Evolutionary conservation across 2,113 vertebrate genomes (phyloP).

Genomic region (Paralichthys olivaceus): DNA sequence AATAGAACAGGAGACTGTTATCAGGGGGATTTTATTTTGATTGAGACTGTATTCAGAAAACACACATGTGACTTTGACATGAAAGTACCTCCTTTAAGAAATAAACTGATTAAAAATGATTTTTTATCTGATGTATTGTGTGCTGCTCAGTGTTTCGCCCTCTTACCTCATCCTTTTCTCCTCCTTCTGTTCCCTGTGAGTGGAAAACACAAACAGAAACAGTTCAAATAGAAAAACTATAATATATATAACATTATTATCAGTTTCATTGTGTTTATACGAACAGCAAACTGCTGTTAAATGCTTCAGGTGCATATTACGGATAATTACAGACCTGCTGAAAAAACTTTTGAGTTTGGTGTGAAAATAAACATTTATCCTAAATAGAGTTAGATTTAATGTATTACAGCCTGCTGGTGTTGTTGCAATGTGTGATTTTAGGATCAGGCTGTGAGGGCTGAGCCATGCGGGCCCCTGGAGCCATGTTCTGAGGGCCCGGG

Average conservation of each 20-base stretch:
- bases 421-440: neutral
- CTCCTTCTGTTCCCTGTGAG: constrained; percentile 84
- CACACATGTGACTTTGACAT: neutral
- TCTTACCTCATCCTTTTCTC: constrained; percentile 90
- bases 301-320: constrained; percentile 23
- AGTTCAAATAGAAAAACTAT: constrained; percentile 3
- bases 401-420: constrained; percentile 6
- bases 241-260: neutral
- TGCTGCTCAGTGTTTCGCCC: neutral
- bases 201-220: constrained; percentile 47
- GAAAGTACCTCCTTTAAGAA: neutral
- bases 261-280: constrained; percentile 28
- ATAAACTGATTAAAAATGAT: neutral
- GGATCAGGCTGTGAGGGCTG: constrained; percentile 10
- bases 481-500: constrained; percentile 60
- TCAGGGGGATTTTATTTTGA: constrained; percentile 9
- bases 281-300: constrained; percentile 17
- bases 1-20: constrained; percentile 53
- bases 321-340: constrained; percentile 18
- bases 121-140: neutral
- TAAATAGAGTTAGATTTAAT: constrained; percentile 58
- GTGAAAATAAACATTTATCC: constrained; percentile 44
- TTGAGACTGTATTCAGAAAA: neutral
- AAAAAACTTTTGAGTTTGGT: constrained; percentile 73
- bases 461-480: constrained; percentile 54